These are phyloP conservation scores for Cyclura pinguis DNA, from an alignment of 2,797 vertebrate species.

Conservation along the genomic window DNA sequence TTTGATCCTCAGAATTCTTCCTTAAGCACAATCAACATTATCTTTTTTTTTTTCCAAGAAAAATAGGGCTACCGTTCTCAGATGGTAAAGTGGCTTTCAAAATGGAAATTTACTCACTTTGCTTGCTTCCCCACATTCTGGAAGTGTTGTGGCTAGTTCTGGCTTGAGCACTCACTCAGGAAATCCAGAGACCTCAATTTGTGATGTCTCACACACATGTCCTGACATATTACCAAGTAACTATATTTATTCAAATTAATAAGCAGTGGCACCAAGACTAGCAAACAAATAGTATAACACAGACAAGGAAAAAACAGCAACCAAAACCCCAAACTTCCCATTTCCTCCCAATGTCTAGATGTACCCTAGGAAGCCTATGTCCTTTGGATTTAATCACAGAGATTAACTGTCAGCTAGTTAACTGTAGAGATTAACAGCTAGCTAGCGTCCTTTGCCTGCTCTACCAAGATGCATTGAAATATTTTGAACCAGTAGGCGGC, in stretches of 20 bases:
- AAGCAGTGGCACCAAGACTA: neutral
- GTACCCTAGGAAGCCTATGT: neutral
- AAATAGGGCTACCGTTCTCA: neutral
- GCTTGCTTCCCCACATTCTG: neutral
- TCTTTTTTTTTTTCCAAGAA: neutral
- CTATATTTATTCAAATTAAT: neutral
- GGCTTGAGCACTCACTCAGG: neutral
- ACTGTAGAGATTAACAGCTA: neutral
- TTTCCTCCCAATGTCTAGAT: neutral
- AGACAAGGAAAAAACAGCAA: neutral
- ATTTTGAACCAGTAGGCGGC: neutral
- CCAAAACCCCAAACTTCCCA: neutral
- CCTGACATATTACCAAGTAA: neutral
- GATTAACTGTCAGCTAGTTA: neutral
- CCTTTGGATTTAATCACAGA: neutral
- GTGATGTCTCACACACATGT: accelerated
- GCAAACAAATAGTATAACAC: neutral
- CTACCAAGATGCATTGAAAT: neutral
- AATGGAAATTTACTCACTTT: neutral
- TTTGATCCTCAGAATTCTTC: neutral
- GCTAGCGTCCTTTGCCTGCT: neutral
- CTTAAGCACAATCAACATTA: neutral
- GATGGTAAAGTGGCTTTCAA: neutral
- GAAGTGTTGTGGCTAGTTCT: neutral
- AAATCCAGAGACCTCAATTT: neutral